Conservation (phyloP, 2,113 vertebrate genomes). For the Paedocypris sp. region DNA sequence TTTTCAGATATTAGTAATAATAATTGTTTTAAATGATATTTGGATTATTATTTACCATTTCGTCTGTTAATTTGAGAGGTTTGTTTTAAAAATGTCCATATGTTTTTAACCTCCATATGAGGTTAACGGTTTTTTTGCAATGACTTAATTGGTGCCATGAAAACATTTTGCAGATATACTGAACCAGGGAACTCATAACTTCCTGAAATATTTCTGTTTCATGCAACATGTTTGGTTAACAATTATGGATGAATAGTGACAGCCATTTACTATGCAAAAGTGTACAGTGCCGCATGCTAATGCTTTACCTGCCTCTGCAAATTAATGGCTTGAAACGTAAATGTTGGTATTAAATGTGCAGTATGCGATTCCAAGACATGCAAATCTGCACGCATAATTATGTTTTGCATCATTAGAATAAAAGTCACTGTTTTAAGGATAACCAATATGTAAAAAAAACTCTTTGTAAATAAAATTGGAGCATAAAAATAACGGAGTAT, state of each 20-base stretch:
- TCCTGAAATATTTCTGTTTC: conserved; percentile 39
- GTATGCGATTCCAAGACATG: conserved; percentile 63
- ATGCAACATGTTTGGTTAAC: conserved; percentile 71
- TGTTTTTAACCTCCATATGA: no score
- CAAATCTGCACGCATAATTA: conserved; percentile 67
- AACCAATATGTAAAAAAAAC: conserved; percentile 65
- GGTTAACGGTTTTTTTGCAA: no score
- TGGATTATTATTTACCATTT: no score
- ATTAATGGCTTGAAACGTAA: conserved; percentile 61
- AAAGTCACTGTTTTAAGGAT: conserved; percentile 65
- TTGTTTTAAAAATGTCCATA: no score
- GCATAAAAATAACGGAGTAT: conserved; percentile 43
- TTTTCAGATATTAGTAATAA: no score
- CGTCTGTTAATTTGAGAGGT: no score
- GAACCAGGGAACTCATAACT: no score
- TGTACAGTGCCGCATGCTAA: conserved; percentile 76
- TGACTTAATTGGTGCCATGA: no score
- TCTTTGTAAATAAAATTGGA: conserved; percentile 76
- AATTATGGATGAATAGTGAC: conserved; percentile 31
- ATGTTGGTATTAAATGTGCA: conserved; percentile 66
- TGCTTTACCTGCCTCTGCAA: conserved; percentile 66
- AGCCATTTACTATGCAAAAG: conserved; percentile 76
- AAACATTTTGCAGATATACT: no score
- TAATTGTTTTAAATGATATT: no score
- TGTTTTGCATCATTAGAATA: conserved; percentile 60